phyloP scores from a whole-genome alignment of 2,888 invertebrate genomes.

The Biston stratarius region DNA sequence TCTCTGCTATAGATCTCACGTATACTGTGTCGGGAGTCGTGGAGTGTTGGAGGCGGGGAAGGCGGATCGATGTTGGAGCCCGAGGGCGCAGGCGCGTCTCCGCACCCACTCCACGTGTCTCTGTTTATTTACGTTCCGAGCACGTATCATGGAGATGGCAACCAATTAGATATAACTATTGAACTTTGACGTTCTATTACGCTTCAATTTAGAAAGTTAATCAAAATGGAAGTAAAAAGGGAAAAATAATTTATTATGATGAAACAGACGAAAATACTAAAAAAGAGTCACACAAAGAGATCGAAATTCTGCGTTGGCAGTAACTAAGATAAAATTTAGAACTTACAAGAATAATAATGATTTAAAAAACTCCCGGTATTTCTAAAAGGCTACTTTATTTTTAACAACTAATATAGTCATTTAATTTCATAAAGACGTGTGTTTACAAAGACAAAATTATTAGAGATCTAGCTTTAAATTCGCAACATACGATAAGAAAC shows the following conservation, averaged over 20 bases:
- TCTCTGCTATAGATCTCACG: conserved; percentile 51
- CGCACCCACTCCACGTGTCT: conserved; percentile 80
- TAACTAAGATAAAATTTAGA: too few species aligned
- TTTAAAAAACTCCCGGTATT: too few species aligned
- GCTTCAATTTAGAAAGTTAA: neutral
- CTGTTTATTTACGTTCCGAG: conserved; percentile 83
- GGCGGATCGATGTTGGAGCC: conserved; percentile 60
- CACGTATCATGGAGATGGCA: conserved; percentile 59
- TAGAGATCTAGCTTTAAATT: too few species aligned
- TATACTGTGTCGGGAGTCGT: conserved; percentile 56
- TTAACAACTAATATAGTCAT: too few species aligned
- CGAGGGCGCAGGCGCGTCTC: conserved; percentile 68
- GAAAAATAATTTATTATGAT: neutral
- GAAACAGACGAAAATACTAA: neutral
- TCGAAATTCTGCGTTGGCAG: neutral
- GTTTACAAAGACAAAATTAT: too few species aligned
- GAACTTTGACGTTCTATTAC: conserved; percentile 35
- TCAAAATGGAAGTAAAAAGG: neutral
- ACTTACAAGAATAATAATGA: too few species aligned
- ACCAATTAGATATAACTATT: conserved; percentile 43
- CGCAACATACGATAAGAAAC: too few species aligned
- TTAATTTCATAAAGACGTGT: too few species aligned
- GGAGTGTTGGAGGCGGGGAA: conserved; percentile 26
- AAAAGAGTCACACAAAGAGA: neutral
- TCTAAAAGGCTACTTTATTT: too few species aligned